These are phyloP conservation scores for Poeciliopsis turneri DNA, from an alignment of 2,797 vertebrate species.

Conservation along the genomic window DNA sequence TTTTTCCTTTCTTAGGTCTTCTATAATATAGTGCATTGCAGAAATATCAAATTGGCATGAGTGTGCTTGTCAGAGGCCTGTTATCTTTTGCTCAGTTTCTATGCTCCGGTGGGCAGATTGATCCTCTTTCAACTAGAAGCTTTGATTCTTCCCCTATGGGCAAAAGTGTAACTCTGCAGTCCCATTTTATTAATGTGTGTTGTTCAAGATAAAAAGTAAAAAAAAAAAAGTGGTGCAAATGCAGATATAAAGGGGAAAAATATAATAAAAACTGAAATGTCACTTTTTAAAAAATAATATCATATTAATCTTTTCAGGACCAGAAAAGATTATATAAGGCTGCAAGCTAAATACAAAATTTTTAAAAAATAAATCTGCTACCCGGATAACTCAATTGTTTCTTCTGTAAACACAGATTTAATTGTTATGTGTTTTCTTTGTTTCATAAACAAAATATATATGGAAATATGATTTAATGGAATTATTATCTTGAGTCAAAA, in stretches of 20 bases:
- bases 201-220: neutral
- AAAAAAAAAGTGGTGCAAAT: neutral
- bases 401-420: neutral
- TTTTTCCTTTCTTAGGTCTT: neutral
- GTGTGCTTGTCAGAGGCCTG: neutral
- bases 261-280: neutral
- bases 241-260: neutral
- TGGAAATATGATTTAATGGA: neutral
- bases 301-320: neutral
- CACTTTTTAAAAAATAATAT: neutral
- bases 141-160: neutral
- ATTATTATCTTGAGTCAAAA: neutral
- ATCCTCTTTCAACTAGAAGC: neutral
- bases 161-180: neutral
- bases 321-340: neutral
- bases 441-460: neutral
- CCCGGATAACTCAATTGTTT: neutral
- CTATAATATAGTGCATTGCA: neutral
- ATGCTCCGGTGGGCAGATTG: neutral
- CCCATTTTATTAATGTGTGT: neutral
- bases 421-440: neutral
- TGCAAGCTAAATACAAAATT: neutral
- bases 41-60: neutral
- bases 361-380: too few relatives aligned
- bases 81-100: conserved; percentile 1